Percentiles rank a stretch among this genome's conserved stretches.
Conservation (phyloP, 2,797 vertebrate species). For the Acestrorhynchus altus region DNA sequence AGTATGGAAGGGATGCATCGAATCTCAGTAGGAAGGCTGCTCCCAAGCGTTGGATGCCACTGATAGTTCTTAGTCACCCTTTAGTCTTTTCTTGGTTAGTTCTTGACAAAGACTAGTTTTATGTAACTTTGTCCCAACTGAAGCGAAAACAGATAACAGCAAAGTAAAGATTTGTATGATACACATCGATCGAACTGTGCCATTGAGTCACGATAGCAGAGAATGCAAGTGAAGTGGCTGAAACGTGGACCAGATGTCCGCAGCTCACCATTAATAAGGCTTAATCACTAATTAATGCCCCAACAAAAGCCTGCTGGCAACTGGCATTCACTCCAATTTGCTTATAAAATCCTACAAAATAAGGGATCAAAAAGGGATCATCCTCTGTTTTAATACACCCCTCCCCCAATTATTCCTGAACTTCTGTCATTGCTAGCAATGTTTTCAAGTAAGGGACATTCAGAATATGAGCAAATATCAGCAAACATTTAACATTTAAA, state of each 20-base stretch:
- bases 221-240: slow-evolving; percentile 42
- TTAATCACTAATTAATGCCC: slow-evolving; percentile 71
- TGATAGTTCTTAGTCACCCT: too few relatives aligned
- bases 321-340: slow-evolving; percentile 28
- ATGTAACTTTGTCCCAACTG: slow-evolving; percentile 41
- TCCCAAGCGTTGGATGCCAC: too few relatives aligned
- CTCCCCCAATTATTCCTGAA: neutral
- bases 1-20: too few relatives aligned
- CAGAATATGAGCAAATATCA: slow-evolving; percentile 62
- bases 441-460: slow-evolving; percentile 52
- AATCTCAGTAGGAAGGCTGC: too few relatives aligned
- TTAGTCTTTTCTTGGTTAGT: too few relatives aligned
- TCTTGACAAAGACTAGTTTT: neutral
- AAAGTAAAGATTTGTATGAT: slow-evolving; percentile 53
- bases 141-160: slow-evolving; percentile 39
- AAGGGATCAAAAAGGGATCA: slow-evolving; percentile 19
- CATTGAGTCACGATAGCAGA: slow-evolving; percentile 34
- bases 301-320: slow-evolving; percentile 63
- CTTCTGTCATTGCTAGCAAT: slow-evolving; percentile 29
- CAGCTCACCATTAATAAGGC: slow-evolving; percentile 65
- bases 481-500: too few relatives aligned
- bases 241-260: slow-evolving; percentile 69
- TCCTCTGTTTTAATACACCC: neutral
- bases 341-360: slow-evolving; percentile 10
- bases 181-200: slow-evolving; percentile 58